These are phyloP conservation scores for Laticauda colubrina DNA, from an alignment of 2,113 vertebrate genomes.

Conservation along the genomic window DNA sequence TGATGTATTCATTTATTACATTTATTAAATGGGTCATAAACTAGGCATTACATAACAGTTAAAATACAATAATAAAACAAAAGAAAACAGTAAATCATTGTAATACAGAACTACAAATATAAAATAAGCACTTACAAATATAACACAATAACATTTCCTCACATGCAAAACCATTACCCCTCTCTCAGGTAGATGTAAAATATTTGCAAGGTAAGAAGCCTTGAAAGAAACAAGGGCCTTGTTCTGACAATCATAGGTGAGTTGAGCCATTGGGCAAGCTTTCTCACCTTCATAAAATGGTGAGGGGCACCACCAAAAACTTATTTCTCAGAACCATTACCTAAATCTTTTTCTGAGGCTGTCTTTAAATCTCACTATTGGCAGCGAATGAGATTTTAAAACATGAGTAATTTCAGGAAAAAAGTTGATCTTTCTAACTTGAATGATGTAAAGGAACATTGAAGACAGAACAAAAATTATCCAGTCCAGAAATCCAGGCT, in stretches of 20 bases:
- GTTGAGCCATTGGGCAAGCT: neutral
- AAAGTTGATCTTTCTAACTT: neutral
- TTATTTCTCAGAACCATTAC: neutral
- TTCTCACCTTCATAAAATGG: neutral
- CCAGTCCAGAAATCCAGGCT: neutral
- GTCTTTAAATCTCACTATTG: neutral
- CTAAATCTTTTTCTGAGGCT: neutral
- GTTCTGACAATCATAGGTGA: neutral
- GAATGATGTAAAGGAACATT: neutral
- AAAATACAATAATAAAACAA: neutral
- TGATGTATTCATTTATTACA: neutral
- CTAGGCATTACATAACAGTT: neutral
- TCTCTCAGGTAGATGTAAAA: neutral
- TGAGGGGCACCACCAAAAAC: neutral
- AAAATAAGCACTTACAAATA: neutral
- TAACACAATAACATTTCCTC: neutral
- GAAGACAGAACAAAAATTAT: neutral
- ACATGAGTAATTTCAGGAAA: neutral
- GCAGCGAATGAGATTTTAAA: neutral
- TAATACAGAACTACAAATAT: neutral
- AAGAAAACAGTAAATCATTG: neutral
- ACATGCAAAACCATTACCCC: neutral
- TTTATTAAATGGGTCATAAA: slow-evolving; percentile 7
- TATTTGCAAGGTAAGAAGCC: neutral
- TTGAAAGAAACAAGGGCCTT: neutral